Conservation (phyloP, 2,113 vertebrate genomes). For the Hippolais icterina region DNA sequence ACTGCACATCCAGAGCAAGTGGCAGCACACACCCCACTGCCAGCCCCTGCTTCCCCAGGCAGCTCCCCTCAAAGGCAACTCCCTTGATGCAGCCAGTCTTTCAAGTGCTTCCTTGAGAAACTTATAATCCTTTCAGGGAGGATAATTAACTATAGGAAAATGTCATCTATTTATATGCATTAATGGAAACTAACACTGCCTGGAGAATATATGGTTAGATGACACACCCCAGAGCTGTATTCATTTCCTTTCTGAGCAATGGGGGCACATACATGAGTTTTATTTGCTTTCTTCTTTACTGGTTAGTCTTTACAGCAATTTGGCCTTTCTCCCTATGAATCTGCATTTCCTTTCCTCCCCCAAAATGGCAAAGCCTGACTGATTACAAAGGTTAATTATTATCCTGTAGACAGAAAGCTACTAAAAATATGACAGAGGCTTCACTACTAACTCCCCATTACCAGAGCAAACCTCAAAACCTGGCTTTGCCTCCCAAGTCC, state of each 20-base stretch:
- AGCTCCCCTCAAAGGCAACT: neutral
- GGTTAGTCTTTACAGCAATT: neutral
- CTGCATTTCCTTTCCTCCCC: neutral
- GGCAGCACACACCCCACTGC: neutral
- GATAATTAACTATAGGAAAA: neutral
- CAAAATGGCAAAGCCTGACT: neutral
- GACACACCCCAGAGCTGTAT: neutral
- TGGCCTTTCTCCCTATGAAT: neutral
- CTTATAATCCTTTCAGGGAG: neutral
- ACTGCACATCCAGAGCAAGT: neutral
- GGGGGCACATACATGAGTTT: neutral
- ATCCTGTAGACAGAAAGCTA: neutral
- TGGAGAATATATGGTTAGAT: neutral
- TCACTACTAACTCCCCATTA: neutral
- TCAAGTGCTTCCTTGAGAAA: neutral
- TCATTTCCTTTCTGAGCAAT: neutral
- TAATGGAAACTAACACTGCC: neutral
- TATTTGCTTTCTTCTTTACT: neutral
- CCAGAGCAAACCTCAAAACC: neutral
- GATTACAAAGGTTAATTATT: neutral
- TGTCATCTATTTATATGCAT: neutral
- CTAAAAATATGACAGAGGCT: neutral
- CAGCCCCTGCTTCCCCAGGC: neutral
- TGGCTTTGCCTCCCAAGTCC: neutral
- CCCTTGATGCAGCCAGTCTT: neutral